phyloP scores from a whole-genome alignment of 2,797 vertebrate genomes.

The Oreortyx pictus region DNA sequence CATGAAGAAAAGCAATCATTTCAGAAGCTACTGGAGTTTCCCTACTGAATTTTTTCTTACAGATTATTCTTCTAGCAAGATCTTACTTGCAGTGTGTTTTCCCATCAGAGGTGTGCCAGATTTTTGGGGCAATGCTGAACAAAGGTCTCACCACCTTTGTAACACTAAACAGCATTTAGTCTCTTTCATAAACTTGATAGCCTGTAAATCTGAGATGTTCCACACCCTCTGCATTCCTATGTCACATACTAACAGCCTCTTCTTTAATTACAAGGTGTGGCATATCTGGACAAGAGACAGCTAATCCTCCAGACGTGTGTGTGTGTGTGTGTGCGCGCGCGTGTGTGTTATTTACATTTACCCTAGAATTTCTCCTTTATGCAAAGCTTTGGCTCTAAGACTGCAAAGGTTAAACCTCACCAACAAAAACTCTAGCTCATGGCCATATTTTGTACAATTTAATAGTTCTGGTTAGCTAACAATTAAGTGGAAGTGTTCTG shows the following conservation, averaged over 20 bases:
- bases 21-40: conserved; percentile 37
- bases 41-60: conserved; percentile 55
- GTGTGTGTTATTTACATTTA: conserved; percentile 58
- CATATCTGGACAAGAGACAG: conserved; percentile 71
- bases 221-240: conserved; percentile 72
- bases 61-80: conserved; percentile 69
- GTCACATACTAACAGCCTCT: conserved; percentile 44
- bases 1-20: conserved; percentile 25
- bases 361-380: conserved; percentile 26
- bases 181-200: conserved; percentile 66
- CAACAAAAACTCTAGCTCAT: conserved; percentile 45
- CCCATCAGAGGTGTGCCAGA: conserved; percentile 51
- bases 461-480: conserved; percentile 12
- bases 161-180: conserved; percentile 52
- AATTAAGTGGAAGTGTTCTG: neutral
- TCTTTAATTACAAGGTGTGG: conserved; percentile 76
- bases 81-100: conserved; percentile 74
- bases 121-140: conserved; percentile 68
- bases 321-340: neutral
- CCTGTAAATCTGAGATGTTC: conserved; percentile 61
- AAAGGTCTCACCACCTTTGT: conserved; percentile 69
- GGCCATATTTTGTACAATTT: conserved; percentile 56
- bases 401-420: conserved; percentile 29
- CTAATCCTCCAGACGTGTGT: conserved; percentile 52
- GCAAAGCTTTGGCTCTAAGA: conserved; percentile 49